Evolutionary conservation across 2,888 invertebrate species (phyloP).

Genomic region (Parnassius glacialis): DNA sequence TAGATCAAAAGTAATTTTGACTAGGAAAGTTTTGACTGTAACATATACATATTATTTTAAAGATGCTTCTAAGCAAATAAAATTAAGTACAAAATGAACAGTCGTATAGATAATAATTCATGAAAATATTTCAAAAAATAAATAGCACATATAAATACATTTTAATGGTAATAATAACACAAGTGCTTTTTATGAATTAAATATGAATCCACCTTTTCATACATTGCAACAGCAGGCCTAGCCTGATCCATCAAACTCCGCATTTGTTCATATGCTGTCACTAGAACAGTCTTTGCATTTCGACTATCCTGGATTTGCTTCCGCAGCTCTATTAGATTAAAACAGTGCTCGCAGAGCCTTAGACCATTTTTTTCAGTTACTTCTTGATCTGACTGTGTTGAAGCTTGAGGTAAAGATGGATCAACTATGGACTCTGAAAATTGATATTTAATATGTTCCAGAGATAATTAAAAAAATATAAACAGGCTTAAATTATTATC

Average conservation of each 20-base stretch:
- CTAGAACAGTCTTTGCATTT: slow-evolving; percentile 88
- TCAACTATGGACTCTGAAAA: slow-evolving; percentile 70
- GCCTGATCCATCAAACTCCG: slow-evolving; percentile 88
- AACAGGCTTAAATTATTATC: too few relatives aligned
- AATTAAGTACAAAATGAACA: too few relatives aligned
- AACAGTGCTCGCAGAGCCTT: slow-evolving; percentile 88
- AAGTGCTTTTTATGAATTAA: not conserved
- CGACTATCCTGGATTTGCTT: slow-evolving; percentile 89
- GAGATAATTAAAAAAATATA: too few relatives aligned
- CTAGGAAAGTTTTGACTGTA: too few relatives aligned
- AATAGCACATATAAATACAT: too few relatives aligned
- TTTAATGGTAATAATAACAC: too few relatives aligned
- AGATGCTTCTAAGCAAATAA: too few relatives aligned
- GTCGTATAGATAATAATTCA: too few relatives aligned
- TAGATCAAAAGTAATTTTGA: too few relatives aligned
- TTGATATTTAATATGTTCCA: not conserved
- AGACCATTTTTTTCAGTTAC: slow-evolving; percentile 81
- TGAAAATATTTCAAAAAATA: too few relatives aligned
- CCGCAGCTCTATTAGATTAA: slow-evolving; percentile 89
- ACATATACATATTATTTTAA: too few relatives aligned
- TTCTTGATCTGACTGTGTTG: slow-evolving; percentile 51
- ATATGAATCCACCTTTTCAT: slow-evolving; percentile 76
- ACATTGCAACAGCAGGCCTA: slow-evolving; percentile 83
- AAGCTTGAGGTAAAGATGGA: slow-evolving; percentile 59
- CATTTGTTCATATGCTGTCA: slow-evolving; percentile 91